Evolutionary conservation across 2,888 invertebrate genomes (phyloP), one percentile per base, ranked within the genome.

Genomic region (Lithodes maja): DNA sequence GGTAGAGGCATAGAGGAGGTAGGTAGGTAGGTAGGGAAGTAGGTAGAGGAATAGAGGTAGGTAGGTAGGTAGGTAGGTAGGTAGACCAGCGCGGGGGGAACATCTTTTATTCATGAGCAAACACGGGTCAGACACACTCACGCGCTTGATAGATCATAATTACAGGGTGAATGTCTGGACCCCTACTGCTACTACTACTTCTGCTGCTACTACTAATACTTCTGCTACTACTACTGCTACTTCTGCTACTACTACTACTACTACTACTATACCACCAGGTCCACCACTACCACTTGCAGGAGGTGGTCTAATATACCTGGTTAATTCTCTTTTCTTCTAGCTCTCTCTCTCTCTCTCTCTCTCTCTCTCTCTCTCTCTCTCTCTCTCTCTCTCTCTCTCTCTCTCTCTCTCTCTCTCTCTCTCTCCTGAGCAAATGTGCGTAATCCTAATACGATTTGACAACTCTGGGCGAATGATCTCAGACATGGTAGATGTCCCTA

Each of bases 101-200:
- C 85, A 85, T 85, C 85, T 85, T 71, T 85, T 80, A 85, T 85
- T 61, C 85, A 85, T 79, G 79, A 85, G 85, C 80, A 79, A 85
- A 85, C 85, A 85, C n/a, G 71, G 79, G 68, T n/a, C 79, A 80
- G 79, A 85, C 85, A 85, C 71, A 80, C 85, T 80, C 85, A 71
- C 53, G 69, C 74, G 17, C 68, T 71, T 85, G 85, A 85, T 79
- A 85, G 85, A 85, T 85, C 85, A 85, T 85, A 78, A 85, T 85
- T 85, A 83, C 84, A 84, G 84, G 55, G 75, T 75, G 17, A 75
- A 75, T 74, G 33, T 61, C 79, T 50, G 54, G 79, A 54, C 74
- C 69, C 52, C 52, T 61, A 7, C 7, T 12, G 7, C 12, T 61
- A 61, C 61, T 61, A 5, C 12, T 12, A 5, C 71, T 53, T n/a